Evolutionary conservation across 2,888 invertebrate species (phyloP), one percentile per base, ranked within the genome.

Genomic region (Polymixis lichenea): DNA sequence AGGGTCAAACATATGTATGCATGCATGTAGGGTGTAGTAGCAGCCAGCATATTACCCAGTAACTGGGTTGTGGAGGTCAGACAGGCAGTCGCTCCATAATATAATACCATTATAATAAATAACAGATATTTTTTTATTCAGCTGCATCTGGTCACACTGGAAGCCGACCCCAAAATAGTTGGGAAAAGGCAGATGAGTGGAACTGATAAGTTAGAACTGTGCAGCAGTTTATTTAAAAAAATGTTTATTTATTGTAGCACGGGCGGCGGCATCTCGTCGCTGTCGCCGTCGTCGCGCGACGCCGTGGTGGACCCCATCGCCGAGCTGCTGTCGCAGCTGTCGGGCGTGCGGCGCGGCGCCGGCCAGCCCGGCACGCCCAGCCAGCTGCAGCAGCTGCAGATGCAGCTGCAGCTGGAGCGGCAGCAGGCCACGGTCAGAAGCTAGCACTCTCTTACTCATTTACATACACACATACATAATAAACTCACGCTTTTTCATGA

Each of bases 251-350:
- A 13, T 84, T 95, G 91, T 96, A 98, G 98, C 97, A 98, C 98
- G 89, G 98, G 98, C 89, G 98, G 98, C 90, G 98, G 98, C 82
- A 97, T 99, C 90, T 98, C 98, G 90, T 98, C 98, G 87, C 96
- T 98, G 91, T 98, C 98, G 90, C 99, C 99, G 88, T 98, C 98
- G 91, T 98, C 98, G 91, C 98, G 99, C 89, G 99, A 99, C 94
- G 98, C 98, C 84, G 99, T 99, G 86, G 99, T 99, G 85, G 99
- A 99, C 97, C 99, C 99, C 80, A 99, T 99, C 91, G 99, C 99
- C 84, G 99, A 99, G 97, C 97, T 99, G 86, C 97, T 99, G 86
- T 99, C 99, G 78, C 99, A 99, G 97, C 97, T 99, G 94, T 99
- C 99, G 70, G 99, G 99, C 90, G 99, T 99, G 87, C 97, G 99